These are phyloP conservation scores for Imbricaverruca yamaguchii DNA, from an alignment of 2,888 invertebrate genomes.

Conservation along the genomic window DNA sequence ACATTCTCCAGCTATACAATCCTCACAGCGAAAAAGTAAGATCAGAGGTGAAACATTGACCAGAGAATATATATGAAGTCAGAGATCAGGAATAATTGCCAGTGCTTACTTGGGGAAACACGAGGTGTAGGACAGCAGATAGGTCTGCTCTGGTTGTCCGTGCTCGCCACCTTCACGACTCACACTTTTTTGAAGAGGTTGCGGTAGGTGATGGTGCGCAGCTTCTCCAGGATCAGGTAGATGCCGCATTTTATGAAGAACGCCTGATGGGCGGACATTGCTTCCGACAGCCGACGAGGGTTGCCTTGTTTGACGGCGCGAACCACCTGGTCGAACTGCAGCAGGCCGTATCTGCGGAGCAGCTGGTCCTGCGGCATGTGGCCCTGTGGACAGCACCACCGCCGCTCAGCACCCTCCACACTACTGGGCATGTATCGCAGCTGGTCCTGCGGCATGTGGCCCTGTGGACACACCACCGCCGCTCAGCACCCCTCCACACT, in stretches of 20 bases:
- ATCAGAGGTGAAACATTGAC: too few relatives aligned
- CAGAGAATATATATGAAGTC: too few relatives aligned
- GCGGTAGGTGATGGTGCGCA: slow-evolving; percentile 88
- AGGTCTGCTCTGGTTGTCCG: too few relatives aligned
- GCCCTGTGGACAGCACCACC: slow-evolving; percentile 49
- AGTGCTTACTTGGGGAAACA: too few relatives aligned
- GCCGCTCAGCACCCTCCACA: too few relatives aligned
- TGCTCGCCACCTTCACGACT: not conserved
- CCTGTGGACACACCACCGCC: too few relatives aligned
- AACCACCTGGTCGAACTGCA: slow-evolving; percentile 83
- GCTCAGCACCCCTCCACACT: not conserved
- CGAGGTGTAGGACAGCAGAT: too few relatives aligned
- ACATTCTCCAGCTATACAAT: too few relatives aligned
- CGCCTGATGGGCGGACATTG: slow-evolving; percentile 74
- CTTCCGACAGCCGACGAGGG: slow-evolving; percentile 68
- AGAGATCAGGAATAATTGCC: too few relatives aligned
- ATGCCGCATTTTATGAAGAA: slow-evolving; percentile 97
- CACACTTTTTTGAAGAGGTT: slow-evolving; percentile 90
- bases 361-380: slow-evolving; percentile 79
- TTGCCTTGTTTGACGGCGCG: slow-evolving; percentile 85
- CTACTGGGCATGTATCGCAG: too few relatives aligned
- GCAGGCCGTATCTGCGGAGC: slow-evolving; percentile 78
- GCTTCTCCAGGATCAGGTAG: slow-evolving; percentile 90
- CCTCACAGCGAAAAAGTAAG: too few relatives aligned
- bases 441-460: too few relatives aligned